Base-by-base conservation (phyloP, 2,888 invertebrate genomes). In the Ormyrus labotus region DNA sequence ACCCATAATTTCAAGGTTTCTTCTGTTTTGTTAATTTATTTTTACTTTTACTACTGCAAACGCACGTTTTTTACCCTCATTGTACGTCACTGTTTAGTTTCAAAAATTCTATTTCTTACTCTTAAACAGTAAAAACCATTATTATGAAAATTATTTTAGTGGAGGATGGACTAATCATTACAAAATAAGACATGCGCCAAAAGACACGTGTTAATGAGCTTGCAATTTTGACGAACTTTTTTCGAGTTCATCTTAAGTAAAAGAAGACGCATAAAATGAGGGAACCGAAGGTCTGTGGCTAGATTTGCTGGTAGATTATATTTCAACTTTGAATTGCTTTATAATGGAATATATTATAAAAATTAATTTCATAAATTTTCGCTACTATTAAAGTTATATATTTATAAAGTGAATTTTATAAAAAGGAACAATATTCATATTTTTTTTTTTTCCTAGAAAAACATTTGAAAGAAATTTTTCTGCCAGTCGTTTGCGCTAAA, bases 351-450 rank as follows among this genome's bases (percentile, higher is more conserved):
- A 67, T 61, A 47, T 70, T 77, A 53, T 63, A 51, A 78, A 70
- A 63, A 48, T 70, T 72, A 19, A 10, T 60, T 70, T 34, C 50
- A 70, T 70, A 47, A 53, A 78, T 65, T 73, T 73, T 78, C 68
- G 67, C 72, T 65, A 13, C 63, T 65, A 60, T 45, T 71, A 72
- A 75, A 76, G 10, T 67, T 55, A 78, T 70, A 81, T 78, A 81
- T 81, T 71, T 81, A 63, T 72, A 76, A 78, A 76, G 34, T 77
- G 51, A 68, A 68, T 78, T 82, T 79, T 78, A 78, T 78, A 74
- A 64, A 74, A 64, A 34, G 34, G 4, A 34, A 68, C 63, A 68
- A 75, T 63, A 19, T 60, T 50, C 50, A 45, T 80, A 63, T 67
- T 79, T 64, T 63, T 70, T 76, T 77, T 45, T 78, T 78, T 74